Percentiles rank a stretch among this genome's conserved stretches.
Conservation (phyloP, 2,888 invertebrate genomes). For the Nephrocerus scutellatus region DNA sequence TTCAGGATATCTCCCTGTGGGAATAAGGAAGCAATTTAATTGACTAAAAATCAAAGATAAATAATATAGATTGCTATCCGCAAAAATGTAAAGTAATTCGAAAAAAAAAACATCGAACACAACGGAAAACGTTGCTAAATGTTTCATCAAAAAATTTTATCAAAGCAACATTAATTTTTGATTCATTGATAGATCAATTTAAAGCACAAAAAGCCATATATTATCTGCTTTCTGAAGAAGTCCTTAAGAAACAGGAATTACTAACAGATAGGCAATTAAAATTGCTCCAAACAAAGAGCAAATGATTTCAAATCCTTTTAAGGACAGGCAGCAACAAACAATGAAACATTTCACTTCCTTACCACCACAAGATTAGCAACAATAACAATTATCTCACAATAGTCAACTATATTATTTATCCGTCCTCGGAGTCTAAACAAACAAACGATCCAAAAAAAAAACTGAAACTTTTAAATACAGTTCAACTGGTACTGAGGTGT, state of each 20-base stretch:
- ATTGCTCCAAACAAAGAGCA: slow-evolving; percentile 24
- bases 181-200: no score
- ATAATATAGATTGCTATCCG: slow-evolving; percentile 14
- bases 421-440: slow-evolving; percentile 5
- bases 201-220: no score
- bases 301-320: slow-evolving; percentile 13
- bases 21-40: slow-evolving; percentile 43
- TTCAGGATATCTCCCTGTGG: slow-evolving; percentile 48
- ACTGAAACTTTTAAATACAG: no score
- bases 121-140: no score
- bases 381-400: background rate
- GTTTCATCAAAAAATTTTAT: no score
- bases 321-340: slow-evolving; percentile 1
- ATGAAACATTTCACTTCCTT: background rate
- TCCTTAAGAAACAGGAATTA: no score
- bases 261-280: slow-evolving; percentile 43
- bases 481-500: no score
- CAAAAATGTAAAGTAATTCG: slow-evolving; percentile 4
- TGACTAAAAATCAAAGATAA: slow-evolving; percentile 24
- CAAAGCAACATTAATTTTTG: no score
- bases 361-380: background rate
- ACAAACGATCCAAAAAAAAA: slow-evolving; percentile 1
- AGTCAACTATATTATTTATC: slow-evolving; percentile 4
- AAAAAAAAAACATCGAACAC: slow-evolving; percentile 15
- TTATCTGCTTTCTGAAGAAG: no score